Conservation (phyloP, 2,888 invertebrate species). For the Torymus auratus region DNA sequence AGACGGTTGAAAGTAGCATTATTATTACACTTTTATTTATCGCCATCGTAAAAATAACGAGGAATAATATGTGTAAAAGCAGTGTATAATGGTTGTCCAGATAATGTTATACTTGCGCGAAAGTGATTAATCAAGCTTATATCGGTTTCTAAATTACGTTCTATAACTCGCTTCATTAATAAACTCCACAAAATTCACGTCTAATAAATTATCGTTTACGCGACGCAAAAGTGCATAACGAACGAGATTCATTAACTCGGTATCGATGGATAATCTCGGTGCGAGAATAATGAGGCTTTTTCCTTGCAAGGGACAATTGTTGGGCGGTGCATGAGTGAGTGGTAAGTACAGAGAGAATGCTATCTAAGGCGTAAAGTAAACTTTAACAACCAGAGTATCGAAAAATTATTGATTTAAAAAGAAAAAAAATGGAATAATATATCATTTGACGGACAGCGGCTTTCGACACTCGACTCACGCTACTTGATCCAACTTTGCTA, state of each 20-base stretch:
- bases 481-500: slow-evolving; percentile 36
- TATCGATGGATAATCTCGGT: slow-evolving; percentile 62
- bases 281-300: slow-evolving; percentile 63
- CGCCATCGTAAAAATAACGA: neutral
- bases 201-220: too few species aligned
- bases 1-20: slow-evolving; percentile 13
- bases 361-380: slow-evolving; percentile 60
- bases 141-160: too few species aligned
- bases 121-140: too few species aligned
- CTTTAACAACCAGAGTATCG: slow-evolving; percentile 25
- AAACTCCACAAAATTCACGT: too few species aligned
- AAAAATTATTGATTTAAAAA: slow-evolving; percentile 4
- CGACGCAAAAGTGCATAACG: too few species aligned
- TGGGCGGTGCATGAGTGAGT: slow-evolving; percentile 73
- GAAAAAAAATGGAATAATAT: slow-evolving; percentile 13
- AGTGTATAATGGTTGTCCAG: neutral
- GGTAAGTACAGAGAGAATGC: slow-evolving; percentile 74
- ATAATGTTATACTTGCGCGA: too few species aligned
- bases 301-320: slow-evolving; percentile 73
- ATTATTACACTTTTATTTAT: neutral
- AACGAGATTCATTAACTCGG: neutral
- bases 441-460: slow-evolving; percentile 61
- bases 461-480: slow-evolving; percentile 65
- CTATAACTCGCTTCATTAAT: neutral
- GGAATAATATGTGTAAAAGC: neutral